A percentile compares a stretch with the other conserved stretches of the same genome.
These are phyloP conservation scores for Oryzias dopingdopingensis DNA, from an alignment of 2,797 vertebrate species.

Conservation along the genomic window DNA sequence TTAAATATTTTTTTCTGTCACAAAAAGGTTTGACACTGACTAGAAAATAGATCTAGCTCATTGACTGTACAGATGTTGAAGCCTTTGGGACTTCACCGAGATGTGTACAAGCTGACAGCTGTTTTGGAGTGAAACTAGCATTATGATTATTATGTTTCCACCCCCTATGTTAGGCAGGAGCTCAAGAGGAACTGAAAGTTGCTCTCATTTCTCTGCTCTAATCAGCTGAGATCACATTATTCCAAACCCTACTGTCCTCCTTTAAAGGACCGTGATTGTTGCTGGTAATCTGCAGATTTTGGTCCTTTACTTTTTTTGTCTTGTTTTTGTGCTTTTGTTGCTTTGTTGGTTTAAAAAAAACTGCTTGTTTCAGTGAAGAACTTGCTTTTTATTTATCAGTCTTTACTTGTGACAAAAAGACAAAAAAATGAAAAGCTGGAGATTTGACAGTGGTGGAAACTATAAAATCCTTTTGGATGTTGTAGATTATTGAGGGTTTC, in stretches of 20 bases:
- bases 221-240: constrained; percentile 12
- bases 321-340: not conserved
- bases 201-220: not conserved
- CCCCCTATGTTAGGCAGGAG: constrained; percentile 26
- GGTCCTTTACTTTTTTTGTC: too few species aligned
- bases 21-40: not conserved
- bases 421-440: too few species aligned
- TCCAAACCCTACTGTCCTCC: not conserved
- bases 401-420: too few species aligned
- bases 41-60: constrained; percentile 3
- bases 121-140: constrained; percentile 25
- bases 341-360: too few species aligned
- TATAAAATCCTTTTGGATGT: constrained; percentile 2
- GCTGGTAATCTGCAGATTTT: too few species aligned
- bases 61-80: not conserved
- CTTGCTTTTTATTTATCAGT: too few species aligned
- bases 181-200: constrained; percentile 58
- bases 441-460: too few species aligned
- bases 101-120: constrained; percentile 14
- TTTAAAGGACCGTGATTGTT: not conserved
- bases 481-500: constrained; percentile 6
- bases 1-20: too few species aligned
- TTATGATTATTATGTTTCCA: constrained; percentile 37
- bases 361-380: too few species aligned
- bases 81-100: not conserved